phyloP scores from a whole-genome alignment of 1,140 invertebrate genomes.

The Globodera ellingtonae region DNA sequence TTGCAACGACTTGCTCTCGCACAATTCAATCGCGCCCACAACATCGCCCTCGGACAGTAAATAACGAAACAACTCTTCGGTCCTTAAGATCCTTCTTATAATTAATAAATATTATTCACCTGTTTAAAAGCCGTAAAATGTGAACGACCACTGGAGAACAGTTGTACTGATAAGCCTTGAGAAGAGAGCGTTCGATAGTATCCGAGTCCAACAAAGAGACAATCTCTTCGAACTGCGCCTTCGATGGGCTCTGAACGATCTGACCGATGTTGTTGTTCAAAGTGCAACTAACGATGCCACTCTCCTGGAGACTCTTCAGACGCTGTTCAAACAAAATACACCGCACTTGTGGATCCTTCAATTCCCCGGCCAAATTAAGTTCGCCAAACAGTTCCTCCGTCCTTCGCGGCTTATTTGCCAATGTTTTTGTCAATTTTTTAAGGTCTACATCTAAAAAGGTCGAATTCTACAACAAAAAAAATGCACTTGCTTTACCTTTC shows the following conservation, averaged over 20 bases:
- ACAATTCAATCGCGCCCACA: slow-evolving; percentile 51
- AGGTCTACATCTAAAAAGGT: slow-evolving; percentile 20
- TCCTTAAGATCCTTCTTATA: neutral
- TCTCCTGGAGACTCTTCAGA: slow-evolving; percentile 16
- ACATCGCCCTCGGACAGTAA: slow-evolving; percentile 56
- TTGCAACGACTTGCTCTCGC: slow-evolving; percentile 44
- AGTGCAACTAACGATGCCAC: slow-evolving; percentile 4
- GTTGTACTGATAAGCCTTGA: slow-evolving; percentile 41
- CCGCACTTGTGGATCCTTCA: slow-evolving; percentile 27
- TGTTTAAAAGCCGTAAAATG: slow-evolving; percentile 39
- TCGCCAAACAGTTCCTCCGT: slow-evolving; percentile 36
- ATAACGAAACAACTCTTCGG: slow-evolving; percentile 52
- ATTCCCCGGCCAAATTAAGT: slow-evolving; percentile 19
- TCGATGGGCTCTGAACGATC: slow-evolving; percentile 10
- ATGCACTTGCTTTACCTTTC: slow-evolving; percentile 5
- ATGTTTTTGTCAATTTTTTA: slow-evolving; percentile 22
- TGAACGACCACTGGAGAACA: slow-evolving; percentile 48
- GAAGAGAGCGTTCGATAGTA: slow-evolving; percentile 41
- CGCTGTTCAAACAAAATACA: slow-evolving; percentile 40
- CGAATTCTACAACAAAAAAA: neutral
- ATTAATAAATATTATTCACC: slow-evolving; percentile 28
- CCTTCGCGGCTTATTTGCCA: slow-evolving; percentile 20
- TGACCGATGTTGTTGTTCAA: slow-evolving; percentile 1
- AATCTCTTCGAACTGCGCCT: slow-evolving; percentile 14
- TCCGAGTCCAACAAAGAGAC: slow-evolving; percentile 34